Evolutionary conservation across 2,888 invertebrate genomes (phyloP), one percentile per base, ranked within the genome.

Genomic region (Trachelus iudaicus): DNA sequence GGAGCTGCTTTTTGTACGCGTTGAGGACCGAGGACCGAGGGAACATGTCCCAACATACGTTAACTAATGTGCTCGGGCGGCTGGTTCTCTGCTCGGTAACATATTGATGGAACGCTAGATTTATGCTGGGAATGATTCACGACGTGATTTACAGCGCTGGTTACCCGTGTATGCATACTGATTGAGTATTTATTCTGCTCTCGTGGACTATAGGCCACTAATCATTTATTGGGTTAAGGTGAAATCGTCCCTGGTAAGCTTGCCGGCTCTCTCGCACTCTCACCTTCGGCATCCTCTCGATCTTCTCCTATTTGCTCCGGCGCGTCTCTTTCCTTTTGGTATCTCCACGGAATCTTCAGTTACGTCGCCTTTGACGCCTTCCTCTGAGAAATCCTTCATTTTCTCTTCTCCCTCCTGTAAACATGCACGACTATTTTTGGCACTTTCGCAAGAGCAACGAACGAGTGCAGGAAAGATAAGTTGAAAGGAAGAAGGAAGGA

Each of bases 71-170:
- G 81, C 74, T 34, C 80, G 85, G 81, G 82, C 83, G 82, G 82
- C 80, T 80, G 56, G 56, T 56, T 56, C 56, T 56, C 56, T 56
- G 23, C 23, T 56, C 56, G 75, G 34, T 73, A 80, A 79, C 84
- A 83, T 83, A 86, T 85, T 84, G 86, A 86, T 84, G 86, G 79
- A 76, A 81, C 79, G 40, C 82, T 85, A 84, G 85, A 87, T 87
- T 84, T 83, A 83, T 85, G 87, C 83, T 84, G 84, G 81, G 85
- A 87, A 85, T 87, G 87, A 87, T 87, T 88, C 87, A 86, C 85
- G 81, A 79, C 81, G 84, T 89, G 88, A 89, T 89, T 89, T 88
- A 87, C 88, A 84, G 83, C 84, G 79, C 79, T 37, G 80, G 77
- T 76, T 82, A 85, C 83, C 81, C 84, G 83, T 75, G 80, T 77